phyloP scores from a whole-genome alignment of 2,113 vertebrate species.

The Sander lucioperca region DNA sequence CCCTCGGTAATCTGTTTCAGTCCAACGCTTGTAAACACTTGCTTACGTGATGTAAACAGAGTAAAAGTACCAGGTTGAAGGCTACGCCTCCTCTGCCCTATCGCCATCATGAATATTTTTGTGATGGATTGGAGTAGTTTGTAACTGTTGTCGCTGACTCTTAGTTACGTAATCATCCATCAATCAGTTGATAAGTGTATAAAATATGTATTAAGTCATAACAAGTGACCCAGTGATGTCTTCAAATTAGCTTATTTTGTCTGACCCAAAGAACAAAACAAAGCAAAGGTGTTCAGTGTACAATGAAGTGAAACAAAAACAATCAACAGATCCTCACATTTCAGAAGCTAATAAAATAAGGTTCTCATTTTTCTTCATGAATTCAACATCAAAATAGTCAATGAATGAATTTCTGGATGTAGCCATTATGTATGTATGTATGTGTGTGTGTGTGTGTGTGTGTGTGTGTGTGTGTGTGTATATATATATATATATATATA shows the following conservation, averaged over 20 bases:
- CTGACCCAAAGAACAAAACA: background rate
- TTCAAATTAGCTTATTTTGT: background rate
- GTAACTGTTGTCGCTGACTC: background rate
- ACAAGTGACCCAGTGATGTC: background rate
- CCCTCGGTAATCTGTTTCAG: background rate
- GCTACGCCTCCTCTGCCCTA: constrained; percentile 45
- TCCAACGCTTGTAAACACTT: background rate
- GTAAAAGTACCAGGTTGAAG: constrained; percentile 23
- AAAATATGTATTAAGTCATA: background rate
- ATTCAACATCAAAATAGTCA: no score
- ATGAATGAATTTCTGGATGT: no score
- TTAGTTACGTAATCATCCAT: background rate
- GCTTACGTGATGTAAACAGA: constrained; percentile 59
- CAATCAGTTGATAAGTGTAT: background rate
- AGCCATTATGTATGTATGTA: no score
- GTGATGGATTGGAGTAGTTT: background rate
- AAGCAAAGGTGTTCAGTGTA: background rate
- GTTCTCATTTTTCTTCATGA: no score
- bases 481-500: no score
- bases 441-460: no score
- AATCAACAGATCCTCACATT: background rate
- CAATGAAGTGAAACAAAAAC: background rate
- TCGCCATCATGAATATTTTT: constrained; percentile 13
- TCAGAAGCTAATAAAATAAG: background rate
- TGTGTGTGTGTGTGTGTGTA: no score